Base-by-base conservation (phyloP, 2,113 vertebrate genomes). In the Malurus melanocephalus region DNA sequence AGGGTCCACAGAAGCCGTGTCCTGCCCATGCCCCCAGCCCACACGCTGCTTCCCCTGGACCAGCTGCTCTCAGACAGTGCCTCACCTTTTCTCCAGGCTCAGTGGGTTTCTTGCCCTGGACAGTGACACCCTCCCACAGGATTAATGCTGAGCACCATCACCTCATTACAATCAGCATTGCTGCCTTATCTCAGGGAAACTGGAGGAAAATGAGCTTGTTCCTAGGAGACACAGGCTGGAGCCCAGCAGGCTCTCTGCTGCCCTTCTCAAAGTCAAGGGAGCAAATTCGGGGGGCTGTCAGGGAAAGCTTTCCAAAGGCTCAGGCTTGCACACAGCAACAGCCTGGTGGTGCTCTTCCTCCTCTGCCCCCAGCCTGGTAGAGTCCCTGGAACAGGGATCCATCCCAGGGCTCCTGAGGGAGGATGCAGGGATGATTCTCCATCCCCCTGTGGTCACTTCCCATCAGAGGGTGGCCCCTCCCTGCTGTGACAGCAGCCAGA, bases 401-500 rank as follows among this genome's bases (percentile, higher is more conserved):
- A 18, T 16, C 52, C 42, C 13, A 5, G 8, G 56, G 24, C 21
- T 45, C 26, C n/a, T 13, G 56, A 33, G 61, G n/a, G 35, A 68
- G 65, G 42, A 32, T 0, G 3, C 45, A 72, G 35, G 46, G 13
- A 4, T 9, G 30, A 32, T 48, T 69, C 42, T 56, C 30, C 38
- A 28, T 64, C 11, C 0, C 27, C 26, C 35, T 1, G 0, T 16
- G 38, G 53, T 40, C 18, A 27, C 43, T n/a, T 48, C 49, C 51
- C 23, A 30, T 26, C 28, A 20, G 24, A 11, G 11, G 1, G 28
- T 51, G 35, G 30, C 51, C 27, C 27, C 16, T 59, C 12, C 26
- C 6, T 16, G 24, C 28, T 40, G 13, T 19, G 23, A 55, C 7
- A 76, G 65, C 2, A 1, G 40, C 28, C 45, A 45, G 62, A 62